Percentiles rank a stretch among this genome's conserved stretches.
phyloP scores from a whole-genome alignment of 2,797 vertebrate genomes.

The Cyclura pinguis region DNA sequence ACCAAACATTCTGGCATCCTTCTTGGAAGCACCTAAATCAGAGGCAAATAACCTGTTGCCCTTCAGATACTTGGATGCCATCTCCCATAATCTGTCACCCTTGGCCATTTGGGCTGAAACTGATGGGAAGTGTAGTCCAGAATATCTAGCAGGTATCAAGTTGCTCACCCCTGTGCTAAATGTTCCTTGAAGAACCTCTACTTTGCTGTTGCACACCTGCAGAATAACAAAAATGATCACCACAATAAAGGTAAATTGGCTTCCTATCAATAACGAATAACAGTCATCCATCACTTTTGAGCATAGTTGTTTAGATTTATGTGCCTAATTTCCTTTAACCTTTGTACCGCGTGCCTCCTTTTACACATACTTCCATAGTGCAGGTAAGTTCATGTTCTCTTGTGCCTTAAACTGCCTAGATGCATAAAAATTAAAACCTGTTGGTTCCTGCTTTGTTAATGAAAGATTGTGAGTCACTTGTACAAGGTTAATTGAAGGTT shows the following conservation, averaged over 20 bases:
- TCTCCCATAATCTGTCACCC: not conserved
- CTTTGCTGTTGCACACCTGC: not conserved
- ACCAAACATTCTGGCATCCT: not conserved
- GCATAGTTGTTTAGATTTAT: constrained; percentile 24
- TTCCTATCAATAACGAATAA: not conserved
- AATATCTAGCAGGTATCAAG: not conserved
- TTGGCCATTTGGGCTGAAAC: not conserved
- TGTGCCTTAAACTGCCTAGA: not conserved
- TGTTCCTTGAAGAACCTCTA: not conserved
- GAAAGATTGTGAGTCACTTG: not conserved
- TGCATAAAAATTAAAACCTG: not conserved
- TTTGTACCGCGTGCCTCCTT: not conserved
- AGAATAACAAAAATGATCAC: not conserved
- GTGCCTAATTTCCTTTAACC: not conserved
- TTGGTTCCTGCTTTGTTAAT: not conserved
- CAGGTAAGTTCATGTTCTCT: constrained; percentile 10
- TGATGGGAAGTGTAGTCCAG: not conserved
- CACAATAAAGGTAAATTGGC: not conserved
- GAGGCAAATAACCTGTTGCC: not conserved
- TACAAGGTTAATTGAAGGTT: not conserved
- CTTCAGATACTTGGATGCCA: not conserved
- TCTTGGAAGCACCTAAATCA: not conserved
- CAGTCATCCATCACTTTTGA: constrained; percentile 17
- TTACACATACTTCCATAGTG: constrained; percentile 21
- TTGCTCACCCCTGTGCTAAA: not conserved